These are phyloP conservation scores for Atta cephalotes DNA, from an alignment of 1,140 invertebrate species.

Conservation along the genomic window DNA sequence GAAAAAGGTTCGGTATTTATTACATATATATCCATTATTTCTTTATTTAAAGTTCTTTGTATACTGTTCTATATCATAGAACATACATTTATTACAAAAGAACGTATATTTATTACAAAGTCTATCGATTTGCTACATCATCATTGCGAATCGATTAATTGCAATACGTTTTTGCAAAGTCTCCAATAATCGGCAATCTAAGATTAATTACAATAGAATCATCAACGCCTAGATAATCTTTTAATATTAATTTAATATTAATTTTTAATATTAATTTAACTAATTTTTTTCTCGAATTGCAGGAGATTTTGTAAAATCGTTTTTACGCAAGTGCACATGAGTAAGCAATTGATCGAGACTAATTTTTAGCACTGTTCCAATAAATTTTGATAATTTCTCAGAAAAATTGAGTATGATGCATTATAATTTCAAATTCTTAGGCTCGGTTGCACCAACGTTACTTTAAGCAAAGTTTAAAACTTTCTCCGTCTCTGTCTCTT, in stretches of 20 bases:
- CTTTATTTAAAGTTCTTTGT: conserved; percentile 52
- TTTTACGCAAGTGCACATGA: conserved; percentile 18
- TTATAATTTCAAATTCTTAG: background rate
- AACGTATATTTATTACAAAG: background rate
- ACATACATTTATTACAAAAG: background rate
- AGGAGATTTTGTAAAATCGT: conserved; percentile 39
- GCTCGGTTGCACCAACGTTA: too few relatives aligned
- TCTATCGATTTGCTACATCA: background rate
- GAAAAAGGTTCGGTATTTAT: conserved; percentile 85
- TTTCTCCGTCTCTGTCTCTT: too few relatives aligned
- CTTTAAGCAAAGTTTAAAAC: too few relatives aligned
- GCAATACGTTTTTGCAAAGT: conserved; percentile 34
- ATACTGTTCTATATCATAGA: conserved; percentile 53
- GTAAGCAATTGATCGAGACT: conserved; percentile 29
- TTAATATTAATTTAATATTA: conserved; percentile 6
- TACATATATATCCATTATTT: conserved; percentile 65
- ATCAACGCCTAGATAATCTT: background rate
- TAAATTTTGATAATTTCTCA: background rate
- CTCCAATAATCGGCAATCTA: background rate
- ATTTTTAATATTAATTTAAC: conserved; percentile 4
- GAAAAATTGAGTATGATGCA: background rate
- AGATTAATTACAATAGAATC: conserved; percentile 6
- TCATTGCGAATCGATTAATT: background rate
- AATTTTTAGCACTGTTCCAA: background rate
- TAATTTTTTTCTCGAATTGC: background rate